Evolutionary conservation across 1,140 invertebrate species (phyloP).

Genomic region (Caenorhabditis remanei): DNA sequence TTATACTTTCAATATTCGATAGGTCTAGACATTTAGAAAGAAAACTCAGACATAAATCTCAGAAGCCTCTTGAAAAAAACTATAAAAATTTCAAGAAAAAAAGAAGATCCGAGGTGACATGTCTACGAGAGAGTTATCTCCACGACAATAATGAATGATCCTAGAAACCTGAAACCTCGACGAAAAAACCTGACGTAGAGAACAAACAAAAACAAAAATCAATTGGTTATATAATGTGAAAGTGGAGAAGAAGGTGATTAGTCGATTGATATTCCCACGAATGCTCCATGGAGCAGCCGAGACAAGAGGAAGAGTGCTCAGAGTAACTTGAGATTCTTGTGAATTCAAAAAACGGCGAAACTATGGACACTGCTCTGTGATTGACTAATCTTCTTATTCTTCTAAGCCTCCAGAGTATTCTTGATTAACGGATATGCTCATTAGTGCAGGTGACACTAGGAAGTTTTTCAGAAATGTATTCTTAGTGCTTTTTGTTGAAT

Average conservation of each 20-base stretch:
- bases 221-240: constrained; percentile 40
- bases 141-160: neutral
- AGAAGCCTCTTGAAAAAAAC: neutral
- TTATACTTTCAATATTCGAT: no score
- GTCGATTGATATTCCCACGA: constrained; percentile 46
- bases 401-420: neutral
- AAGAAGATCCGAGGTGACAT: constrained; percentile 17
- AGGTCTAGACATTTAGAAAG: no score
- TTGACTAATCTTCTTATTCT: neutral
- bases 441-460: neutral
- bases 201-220: constrained; percentile 37
- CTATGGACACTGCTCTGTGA: neutral
- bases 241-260: constrained; percentile 42
- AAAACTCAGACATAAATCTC: no score
- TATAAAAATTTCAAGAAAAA: neutral
- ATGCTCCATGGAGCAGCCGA: neutral
- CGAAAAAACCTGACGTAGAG: neutral
- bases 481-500: neutral
- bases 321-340: constrained; percentile 39
- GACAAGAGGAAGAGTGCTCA: neutral
- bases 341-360: constrained; percentile 4
- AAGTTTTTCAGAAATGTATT: no score
- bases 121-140: neutral
- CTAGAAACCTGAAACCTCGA: constrained; percentile 28
- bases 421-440: constrained; percentile 18